Base-by-base conservation (phyloP, 2,113 vertebrate species). In the Cebus imitator region DNA sequence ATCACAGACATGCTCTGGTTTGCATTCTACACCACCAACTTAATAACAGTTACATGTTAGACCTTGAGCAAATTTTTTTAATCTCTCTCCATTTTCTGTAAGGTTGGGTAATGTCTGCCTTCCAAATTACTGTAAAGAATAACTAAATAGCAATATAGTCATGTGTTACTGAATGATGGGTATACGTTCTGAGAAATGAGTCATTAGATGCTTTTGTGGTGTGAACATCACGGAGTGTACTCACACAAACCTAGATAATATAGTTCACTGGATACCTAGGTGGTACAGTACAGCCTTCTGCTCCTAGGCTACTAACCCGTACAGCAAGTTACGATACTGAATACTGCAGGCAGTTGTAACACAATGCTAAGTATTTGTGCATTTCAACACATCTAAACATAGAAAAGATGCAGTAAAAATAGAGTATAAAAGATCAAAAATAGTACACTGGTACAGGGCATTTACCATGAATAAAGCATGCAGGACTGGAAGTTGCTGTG, bases 61-160 rank as follows among this genome's bases (percentile, higher is more conserved):
- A 90, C 37, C 72, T 88, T 35, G 43, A 85, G 21, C 8, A 95
- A 84, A 85, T 73, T 66, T 57, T 40, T 64, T 85, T 81, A 48
- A 79, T 70, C 52, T 82, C 75, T 86, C 40, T 96, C 76, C 64
- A 87, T 82, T 90, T 96, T 96, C 2, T 0, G n/a, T 90, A 92
- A 90, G 23, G 52, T 35, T 80, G 55, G n/a, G 10, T 90, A 85
- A 89, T 52, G 10, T 43, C 57, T 95, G 37, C 75, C 61, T 96
- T 94, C n/a, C 43, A 20, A 97, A 91, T 18, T 32, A 30, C 85
- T 73, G 12, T 40, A 30, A 61, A 68, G n/a, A 81, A 78, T 3
- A 95, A 73, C 43, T 64, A 93, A 97, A 88, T 70, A 61, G 45
- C 27, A 45, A 96, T 40, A 35, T 0, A 61, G 50, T 30, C 43